These are phyloP conservation scores for Saturnia pavonia DNA, from an alignment of 2,888 invertebrate species.

Conservation along the genomic window DNA sequence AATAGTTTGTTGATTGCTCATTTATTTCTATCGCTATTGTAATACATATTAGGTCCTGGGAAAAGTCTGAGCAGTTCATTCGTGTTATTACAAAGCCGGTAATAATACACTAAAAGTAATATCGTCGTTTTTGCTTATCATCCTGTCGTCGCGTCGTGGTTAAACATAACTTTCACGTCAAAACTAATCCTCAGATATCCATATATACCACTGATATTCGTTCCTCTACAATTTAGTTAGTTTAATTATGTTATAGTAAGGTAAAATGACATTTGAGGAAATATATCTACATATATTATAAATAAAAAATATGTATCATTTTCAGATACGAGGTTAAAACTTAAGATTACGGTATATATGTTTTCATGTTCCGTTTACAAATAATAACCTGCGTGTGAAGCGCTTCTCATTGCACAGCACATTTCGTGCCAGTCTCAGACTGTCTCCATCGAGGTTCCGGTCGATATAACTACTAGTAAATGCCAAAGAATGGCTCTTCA, in stretches of 20 bases:
- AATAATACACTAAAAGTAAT: neutral
- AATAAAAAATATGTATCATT: neutral
- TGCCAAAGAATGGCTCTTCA: slow-evolving; percentile 41
- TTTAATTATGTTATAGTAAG: neutral
- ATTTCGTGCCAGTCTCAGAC: slow-evolving; percentile 72
- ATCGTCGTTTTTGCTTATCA: neutral
- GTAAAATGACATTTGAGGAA: neutral
- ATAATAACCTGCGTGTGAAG: slow-evolving; percentile 58
- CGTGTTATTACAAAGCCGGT: neutral
- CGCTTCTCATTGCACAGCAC: slow-evolving; percentile 56
- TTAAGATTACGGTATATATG: slow-evolving; percentile 36
- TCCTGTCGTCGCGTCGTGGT: neutral
- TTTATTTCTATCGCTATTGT: neutral
- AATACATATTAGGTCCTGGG: neutral
- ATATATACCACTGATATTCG: neutral
- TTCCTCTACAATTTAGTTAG: neutral
- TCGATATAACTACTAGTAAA: slow-evolving; percentile 54
- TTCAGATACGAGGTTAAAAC: neutral
- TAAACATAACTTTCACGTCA: neutral
- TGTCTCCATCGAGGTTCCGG: slow-evolving; percentile 54
- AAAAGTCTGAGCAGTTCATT: neutral
- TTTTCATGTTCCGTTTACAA: slow-evolving; percentile 53
- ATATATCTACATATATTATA: neutral
- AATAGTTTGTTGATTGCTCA: neutral
- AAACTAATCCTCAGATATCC: neutral